Conservation (phyloP, 2,888 invertebrate genomes). For the Acanthosepion esculentum region DNA sequence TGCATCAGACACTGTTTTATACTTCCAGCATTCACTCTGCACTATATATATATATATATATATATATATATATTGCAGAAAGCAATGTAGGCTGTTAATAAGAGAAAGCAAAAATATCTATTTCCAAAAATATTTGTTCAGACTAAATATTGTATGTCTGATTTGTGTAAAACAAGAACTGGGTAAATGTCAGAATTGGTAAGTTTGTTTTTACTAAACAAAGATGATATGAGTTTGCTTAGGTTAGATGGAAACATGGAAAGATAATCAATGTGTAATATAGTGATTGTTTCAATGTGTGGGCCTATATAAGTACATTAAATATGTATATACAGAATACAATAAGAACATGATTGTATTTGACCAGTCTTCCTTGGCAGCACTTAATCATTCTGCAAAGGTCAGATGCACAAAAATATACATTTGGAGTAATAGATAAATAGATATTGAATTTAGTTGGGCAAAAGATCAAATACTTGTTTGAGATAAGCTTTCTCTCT, state of each 20-base stretch:
- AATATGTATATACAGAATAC: neutral
- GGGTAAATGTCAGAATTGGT: neutral
- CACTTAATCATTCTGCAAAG: neutral
- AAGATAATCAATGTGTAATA: neutral
- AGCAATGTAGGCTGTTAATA: neutral
- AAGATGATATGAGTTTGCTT: neutral
- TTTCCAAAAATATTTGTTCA: neutral
- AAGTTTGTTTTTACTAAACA: neutral
- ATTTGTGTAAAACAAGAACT: neutral
- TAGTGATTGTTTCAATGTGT: neutral
- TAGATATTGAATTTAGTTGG: too few relatives aligned
- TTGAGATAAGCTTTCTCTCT: too few relatives aligned
- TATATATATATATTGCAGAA: neutral
- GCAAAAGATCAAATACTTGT: too few relatives aligned
- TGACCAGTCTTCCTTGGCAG: neutral
- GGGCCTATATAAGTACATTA: neutral
- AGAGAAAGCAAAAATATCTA: neutral
- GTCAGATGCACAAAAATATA: too few relatives aligned
- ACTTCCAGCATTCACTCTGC: too few relatives aligned
- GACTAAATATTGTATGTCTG: neutral
- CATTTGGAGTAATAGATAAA: too few relatives aligned
- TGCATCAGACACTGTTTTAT: too few relatives aligned
- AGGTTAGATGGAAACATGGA: neutral
- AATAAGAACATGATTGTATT: too few relatives aligned
- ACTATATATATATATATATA: neutral